Conservation (phyloP, 2,888 invertebrate genomes). For the Ditula angustiorana region DNA sequence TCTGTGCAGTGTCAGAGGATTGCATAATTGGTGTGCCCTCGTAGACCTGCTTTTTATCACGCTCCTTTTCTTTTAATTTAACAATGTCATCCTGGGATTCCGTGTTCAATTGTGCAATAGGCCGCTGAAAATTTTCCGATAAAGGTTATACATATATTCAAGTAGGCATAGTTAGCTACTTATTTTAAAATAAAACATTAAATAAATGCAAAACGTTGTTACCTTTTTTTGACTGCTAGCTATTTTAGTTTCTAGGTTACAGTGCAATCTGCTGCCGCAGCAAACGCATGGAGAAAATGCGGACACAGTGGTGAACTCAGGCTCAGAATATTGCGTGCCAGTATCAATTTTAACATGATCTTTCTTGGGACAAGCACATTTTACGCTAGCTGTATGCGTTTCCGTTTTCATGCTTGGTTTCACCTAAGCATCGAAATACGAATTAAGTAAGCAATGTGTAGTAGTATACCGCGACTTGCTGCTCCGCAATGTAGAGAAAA, state of each 20-base stretch:
- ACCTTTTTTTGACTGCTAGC: not conserved
- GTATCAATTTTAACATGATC: not conserved
- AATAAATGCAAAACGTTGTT: not conserved
- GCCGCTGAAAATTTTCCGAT: not conserved
- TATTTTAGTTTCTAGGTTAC: not conserved
- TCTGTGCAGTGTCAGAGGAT: constrained; percentile 55
- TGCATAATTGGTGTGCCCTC: constrained; percentile 32
- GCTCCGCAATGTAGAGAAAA: no score
- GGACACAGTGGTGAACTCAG: not conserved
- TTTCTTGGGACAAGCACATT: not conserved
- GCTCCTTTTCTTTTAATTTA: not conserved
- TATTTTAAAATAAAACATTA: not conserved
- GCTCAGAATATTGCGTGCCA: not conserved
- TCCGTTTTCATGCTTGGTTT: not conserved
- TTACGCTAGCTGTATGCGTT: not conserved
- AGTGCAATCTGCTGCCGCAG: not conserved
- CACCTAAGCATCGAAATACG: not conserved
- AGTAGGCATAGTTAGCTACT: not conserved
- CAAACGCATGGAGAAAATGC: not conserved
- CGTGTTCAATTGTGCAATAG: not conserved
- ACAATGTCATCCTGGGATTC: not conserved
- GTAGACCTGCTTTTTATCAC: not conserved
- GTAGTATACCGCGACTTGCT: no score
- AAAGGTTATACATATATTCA: no score
- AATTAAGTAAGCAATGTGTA: no score